Conservation (phyloP, 53 echinoderm and acorn worm species). For the Hippasteria phrygiana region DNA sequence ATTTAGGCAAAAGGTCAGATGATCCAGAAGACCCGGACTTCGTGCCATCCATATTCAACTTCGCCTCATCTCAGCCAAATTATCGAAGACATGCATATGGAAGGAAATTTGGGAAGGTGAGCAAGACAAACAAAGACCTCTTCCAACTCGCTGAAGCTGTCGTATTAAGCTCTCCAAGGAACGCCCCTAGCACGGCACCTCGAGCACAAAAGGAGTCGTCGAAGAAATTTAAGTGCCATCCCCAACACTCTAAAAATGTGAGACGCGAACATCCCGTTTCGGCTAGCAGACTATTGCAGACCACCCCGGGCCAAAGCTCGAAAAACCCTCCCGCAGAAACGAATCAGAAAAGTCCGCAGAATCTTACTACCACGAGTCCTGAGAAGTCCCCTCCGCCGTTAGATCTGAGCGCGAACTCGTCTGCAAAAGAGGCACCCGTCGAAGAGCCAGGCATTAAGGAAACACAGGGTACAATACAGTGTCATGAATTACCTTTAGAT, state of each 20-base stretch:
- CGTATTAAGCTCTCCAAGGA: no score
- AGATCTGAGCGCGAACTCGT: background rate
- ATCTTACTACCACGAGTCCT: background rate
- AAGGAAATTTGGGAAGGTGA: conserved; percentile 7
- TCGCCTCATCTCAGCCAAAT: background rate
- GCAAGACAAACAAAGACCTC: background rate
- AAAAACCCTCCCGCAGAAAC: background rate
- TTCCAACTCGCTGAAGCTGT: no score
- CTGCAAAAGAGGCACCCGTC: background rate
- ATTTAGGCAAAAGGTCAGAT: conserved; percentile 16
- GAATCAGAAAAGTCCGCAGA: background rate
- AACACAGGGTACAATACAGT: no score
- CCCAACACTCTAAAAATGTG: no score
- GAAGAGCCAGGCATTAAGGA: background rate
- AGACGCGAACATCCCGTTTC: no score
- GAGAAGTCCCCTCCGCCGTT: background rate
- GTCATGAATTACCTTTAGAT: background rate
- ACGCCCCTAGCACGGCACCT: background rate
- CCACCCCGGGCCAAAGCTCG: background rate
- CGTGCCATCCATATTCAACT: conserved; percentile 35
- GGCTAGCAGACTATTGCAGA: background rate
- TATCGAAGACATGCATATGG: background rate
- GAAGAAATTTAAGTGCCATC: no score
- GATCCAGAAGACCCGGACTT: conserved; percentile 28
- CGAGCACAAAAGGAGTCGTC: background rate